phyloP scores from a whole-genome alignment of 1,140 invertebrate species.

The silkworm (Bombyx mori) region DNA sequence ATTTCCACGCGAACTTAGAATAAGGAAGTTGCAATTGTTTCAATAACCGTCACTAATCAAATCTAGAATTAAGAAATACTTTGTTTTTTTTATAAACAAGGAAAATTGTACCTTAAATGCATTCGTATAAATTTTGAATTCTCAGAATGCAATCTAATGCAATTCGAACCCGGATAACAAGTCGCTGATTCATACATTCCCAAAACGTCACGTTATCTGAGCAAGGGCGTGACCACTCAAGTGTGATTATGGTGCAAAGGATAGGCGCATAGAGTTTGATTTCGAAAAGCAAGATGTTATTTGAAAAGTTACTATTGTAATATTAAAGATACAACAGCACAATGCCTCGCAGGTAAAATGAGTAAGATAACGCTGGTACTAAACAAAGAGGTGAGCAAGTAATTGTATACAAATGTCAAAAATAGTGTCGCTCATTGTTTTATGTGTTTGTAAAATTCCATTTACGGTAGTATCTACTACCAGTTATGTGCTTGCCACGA shows the following conservation, averaged over 20 bases:
- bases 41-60: background rate
- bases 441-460: too few relatives aligned
- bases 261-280: background rate
- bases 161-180: background rate
- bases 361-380: too few relatives aligned
- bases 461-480: too few relatives aligned
- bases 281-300: background rate
- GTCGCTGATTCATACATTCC: background rate
- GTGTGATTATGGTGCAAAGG: background rate
- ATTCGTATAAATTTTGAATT: background rate
- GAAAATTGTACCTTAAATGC: background rate
- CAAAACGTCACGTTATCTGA: background rate
- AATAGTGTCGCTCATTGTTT: too few relatives aligned
- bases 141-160: background rate
- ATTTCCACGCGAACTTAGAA: too few relatives aligned
- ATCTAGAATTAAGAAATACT: background rate
- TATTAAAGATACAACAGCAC: too few relatives aligned
- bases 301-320: too few relatives aligned
- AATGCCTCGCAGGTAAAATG: too few relatives aligned
- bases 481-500: too few relatives aligned
- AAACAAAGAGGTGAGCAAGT: too few relatives aligned
- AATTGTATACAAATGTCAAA: too few relatives aligned
- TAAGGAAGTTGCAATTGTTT: too few relatives aligned
- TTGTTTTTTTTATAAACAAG: background rate
- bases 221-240: slow-evolving; percentile 1